Evolutionary conservation across 1,140 invertebrate genomes (phyloP), one percentile per base, ranked within the genome.

Genomic region (Drosophila paulistorum): DNA sequence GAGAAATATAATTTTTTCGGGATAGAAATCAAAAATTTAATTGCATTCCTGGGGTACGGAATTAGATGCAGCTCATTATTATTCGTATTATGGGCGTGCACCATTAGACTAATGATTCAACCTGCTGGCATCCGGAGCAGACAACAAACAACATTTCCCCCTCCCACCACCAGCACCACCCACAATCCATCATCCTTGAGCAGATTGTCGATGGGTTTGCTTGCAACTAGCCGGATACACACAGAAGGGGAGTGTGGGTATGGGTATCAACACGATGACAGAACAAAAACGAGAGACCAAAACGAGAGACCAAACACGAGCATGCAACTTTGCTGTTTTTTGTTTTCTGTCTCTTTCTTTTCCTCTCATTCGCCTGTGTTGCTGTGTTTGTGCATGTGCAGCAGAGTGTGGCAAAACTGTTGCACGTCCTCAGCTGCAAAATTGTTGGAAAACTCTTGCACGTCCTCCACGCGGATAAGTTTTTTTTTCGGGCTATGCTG

Each of bases 371-470:
- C 20, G 7, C 13, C 17, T 30, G 14, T 7, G 33, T 10, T 37
- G 11, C 26, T 57, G 57, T 48, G 35, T 48, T 68, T 45, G 41
- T 81, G 79, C 84, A 84, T 90, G 80, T 89, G 84, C 85, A 89
- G 77, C 77, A 84, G 23, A 35, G 37, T 69, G 74, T 86, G 59
- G 59, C 65, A 76, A 89, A 85, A 85, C 51, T 17, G 69, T 65
- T 59, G 81, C 84, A 90, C 74, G 54, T 20, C 84, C 84, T 89
- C 84, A 20, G 26, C 35, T 55, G 9, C 11, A n/a, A 54, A 30
- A 0, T 6, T 74, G 45, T 42, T 74, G 81, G 71, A 91, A 91
- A 91, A 77, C 75, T n/a, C 65, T 59, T 80, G 77, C 89, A 89
- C 73, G 59, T 3, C 90, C 90, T 70, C 90, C 90, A 91, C 85